A percentile compares a stretch with the other conserved stretches of the same genome.
Evolutionary conservation across 2,797 vertebrate genomes (phyloP).

Genomic region (Melanotaenia trifasciata): DNA sequence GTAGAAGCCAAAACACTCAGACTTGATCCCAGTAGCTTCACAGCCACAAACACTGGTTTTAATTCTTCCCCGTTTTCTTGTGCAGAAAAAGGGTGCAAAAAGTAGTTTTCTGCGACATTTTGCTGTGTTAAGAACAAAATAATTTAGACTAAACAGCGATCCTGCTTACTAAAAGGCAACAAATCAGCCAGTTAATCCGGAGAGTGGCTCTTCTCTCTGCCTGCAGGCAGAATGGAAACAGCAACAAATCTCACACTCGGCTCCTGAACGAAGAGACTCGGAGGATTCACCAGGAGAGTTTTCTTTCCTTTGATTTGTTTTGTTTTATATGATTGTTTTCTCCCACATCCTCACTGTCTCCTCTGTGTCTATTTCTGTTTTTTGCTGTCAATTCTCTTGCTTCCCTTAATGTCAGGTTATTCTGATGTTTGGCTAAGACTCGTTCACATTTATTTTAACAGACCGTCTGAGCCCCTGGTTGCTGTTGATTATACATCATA

Average conservation of each 20-base stretch:
- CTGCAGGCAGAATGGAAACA: slow-evolving; percentile 28
- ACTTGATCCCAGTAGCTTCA: too few relatives aligned
- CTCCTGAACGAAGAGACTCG: slow-evolving; percentile 49
- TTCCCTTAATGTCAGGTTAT: slow-evolving; percentile 19
- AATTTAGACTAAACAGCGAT: too few relatives aligned
- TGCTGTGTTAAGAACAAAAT: too few relatives aligned
- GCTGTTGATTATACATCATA: too few relatives aligned
- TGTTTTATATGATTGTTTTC: neutral
- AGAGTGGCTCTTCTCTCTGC: slow-evolving; percentile 39
- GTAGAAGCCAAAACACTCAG: neutral
- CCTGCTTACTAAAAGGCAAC: slow-evolving; percentile 40
- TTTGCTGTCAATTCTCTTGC: neutral
- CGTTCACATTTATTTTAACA: neutral
- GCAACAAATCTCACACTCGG: slow-evolving; percentile 67
- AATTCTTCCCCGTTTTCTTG: too few relatives aligned
- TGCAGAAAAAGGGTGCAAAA: too few relatives aligned
- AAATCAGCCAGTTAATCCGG: slow-evolving; percentile 67
- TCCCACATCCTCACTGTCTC: neutral
- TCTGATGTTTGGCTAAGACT: slow-evolving; percentile 13
- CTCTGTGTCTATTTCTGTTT: neutral
- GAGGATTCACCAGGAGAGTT: slow-evolving; percentile 43
- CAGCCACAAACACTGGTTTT: too few relatives aligned
- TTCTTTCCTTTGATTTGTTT: slow-evolving; percentile 22
- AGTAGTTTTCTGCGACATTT: too few relatives aligned
- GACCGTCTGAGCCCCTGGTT: neutral